Conservation (phyloP, 2,113 vertebrate genomes). For the Cyprinodon variegatus region DNA sequence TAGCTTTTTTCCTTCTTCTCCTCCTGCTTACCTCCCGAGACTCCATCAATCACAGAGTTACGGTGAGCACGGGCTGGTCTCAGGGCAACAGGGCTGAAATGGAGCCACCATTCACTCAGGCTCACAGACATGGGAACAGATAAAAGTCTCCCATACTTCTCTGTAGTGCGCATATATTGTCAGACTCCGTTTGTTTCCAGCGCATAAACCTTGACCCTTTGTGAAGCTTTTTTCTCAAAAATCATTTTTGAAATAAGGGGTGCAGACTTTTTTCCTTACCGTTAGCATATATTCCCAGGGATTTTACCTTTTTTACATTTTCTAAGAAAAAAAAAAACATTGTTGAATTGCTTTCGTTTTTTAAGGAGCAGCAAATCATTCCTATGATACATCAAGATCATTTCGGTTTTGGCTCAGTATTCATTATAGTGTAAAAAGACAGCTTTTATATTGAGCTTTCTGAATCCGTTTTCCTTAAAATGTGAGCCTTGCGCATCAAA, state of each 20-base stretch:
- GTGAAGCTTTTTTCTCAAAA: not conserved
- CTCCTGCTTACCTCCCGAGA: conserved; percentile 1
- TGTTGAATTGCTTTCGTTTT: not conserved
- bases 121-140: conserved; percentile 21
- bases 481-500: not conserved
- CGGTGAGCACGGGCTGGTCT: conserved; percentile 35
- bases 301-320: not conserved
- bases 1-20: conserved; percentile 21
- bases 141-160: conserved; percentile 32
- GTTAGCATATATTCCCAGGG: conserved; percentile 11
- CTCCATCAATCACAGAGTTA: conserved; percentile 53
- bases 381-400: not conserved
- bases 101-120: conserved; percentile 45
- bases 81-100: conserved; percentile 42
- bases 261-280: not conserved
- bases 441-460: not conserved
- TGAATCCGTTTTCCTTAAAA: not conserved
- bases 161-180: conserved; percentile 37
- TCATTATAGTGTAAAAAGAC: not conserved
- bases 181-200: conserved; percentile 18
- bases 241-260: not conserved
- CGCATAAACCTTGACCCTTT: conserved; percentile 12
- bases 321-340: not conserved
- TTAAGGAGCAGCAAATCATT: not conserved
- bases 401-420: not conserved